Evolutionary conservation across 2,797 vertebrate genomes (phyloP).

Genomic region (Catostomus latipinnis): DNA sequence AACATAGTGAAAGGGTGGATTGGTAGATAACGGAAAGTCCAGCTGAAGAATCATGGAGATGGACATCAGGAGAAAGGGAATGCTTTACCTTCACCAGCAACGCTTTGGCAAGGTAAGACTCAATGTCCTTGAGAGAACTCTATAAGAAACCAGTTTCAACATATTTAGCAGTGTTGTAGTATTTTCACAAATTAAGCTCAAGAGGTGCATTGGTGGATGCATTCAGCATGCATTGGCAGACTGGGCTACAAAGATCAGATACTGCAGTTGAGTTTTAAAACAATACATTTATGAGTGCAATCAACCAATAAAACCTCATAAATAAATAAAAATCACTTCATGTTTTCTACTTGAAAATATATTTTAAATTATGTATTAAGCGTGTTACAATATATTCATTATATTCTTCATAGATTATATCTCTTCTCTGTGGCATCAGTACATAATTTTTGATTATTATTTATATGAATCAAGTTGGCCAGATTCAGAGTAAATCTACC

Average conservation of each 20-base stretch:
- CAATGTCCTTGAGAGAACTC: too few relatives aligned
- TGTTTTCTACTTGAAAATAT: neutral
- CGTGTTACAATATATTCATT: neutral
- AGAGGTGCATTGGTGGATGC: neutral
- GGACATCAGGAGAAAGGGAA: slow-evolving; percentile 72
- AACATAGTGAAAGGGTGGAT: neutral
- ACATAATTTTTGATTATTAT: too few relatives aligned
- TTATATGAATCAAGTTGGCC: too few relatives aligned
- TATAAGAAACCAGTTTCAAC: neutral
- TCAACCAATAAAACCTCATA: neutral
- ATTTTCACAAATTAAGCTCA: neutral
- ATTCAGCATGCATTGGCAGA: neutral
- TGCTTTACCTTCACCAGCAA: slow-evolving; percentile 79
- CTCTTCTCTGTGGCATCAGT: neutral
- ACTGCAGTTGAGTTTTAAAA: neutral
- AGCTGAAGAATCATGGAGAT: slow-evolving; percentile 66
- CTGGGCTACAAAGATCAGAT: too few relatives aligned
- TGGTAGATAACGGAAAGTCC: neutral
- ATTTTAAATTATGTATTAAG: too few relatives aligned
- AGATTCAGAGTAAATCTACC: too few relatives aligned
- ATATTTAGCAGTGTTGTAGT: neutral
- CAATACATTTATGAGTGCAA: neutral
- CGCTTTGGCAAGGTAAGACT: slow-evolving; percentile 81
- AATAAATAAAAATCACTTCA: neutral
- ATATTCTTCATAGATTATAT: neutral